Evolutionary conservation across 1,140 invertebrate genomes (phyloP), one percentile per base, ranked within the genome.

Genomic region (Pseudomyrmex gracilis): DNA sequence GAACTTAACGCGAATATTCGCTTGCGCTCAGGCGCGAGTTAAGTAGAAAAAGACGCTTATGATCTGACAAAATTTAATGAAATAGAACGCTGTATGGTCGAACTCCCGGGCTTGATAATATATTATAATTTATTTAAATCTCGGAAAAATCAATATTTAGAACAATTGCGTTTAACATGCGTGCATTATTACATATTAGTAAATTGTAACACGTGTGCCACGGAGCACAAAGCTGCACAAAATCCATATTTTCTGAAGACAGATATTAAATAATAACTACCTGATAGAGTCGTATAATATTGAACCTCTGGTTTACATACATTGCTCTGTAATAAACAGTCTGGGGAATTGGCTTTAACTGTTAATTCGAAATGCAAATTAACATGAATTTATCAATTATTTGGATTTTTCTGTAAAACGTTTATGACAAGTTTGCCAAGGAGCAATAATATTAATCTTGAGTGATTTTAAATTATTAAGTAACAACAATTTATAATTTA

Each of bases 301-400:
- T 66, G 43, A 77, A 77, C 5, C 34, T 77, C 73, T 67, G 24
- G 13, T 77, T 67, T 66, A 34, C 12, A 67, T 34, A 34, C 34
- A 7, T 34, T 34, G 34, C 5, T 34, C 34, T 5, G 34, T 43
- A 53, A 17, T 8, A 17, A 67, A 77, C 43, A 24, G 45, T 34
- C 2, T 2, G 24, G 0, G 5, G 5, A 34, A 51, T 77, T 77
- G 67, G 34, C 47, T 53, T 67, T 2, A 55, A 53, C 47, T 47
- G 17, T 66, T 67, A 20, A 77, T 77, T 67, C 61, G 13, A 77
- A 77, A 77, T 77, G 73, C 61, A 77, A 77, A 77, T 77, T 67
- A 66, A 67, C 43, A 24, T 70, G 51, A 53, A 24, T 58, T 80
- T 80, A 20, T n/a, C 15, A 70, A 70, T 80, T 70, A 53, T 58